Conservation (phyloP, 2,888 invertebrate species). For the Plebejus argus region DNA sequence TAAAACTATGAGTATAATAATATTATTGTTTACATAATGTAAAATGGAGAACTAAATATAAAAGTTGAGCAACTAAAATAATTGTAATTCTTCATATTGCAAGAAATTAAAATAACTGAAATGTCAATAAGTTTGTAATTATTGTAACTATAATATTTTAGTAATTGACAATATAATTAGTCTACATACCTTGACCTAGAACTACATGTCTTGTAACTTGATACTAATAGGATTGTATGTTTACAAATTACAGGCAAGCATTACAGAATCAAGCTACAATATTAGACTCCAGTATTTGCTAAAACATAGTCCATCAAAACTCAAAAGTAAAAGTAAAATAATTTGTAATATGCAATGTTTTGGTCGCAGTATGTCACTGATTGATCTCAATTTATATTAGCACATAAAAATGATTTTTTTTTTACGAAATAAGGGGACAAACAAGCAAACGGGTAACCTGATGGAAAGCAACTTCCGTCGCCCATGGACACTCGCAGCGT, state of each 20-base stretch:
- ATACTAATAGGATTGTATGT: not conserved
- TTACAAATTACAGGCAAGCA: not conserved
- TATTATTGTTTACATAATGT: conserved; percentile 25
- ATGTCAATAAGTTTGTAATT: not conserved
- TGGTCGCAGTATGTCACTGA: too few species aligned
- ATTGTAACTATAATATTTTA: not conserved
- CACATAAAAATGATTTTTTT: not conserved
- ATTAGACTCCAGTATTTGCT: not conserved
- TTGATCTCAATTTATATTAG: not conserved
- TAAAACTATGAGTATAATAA: conserved; percentile 26
- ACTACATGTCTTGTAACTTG: not conserved
- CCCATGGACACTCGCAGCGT: too few species aligned
- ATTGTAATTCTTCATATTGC: not conserved
- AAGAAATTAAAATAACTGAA: not conserved
- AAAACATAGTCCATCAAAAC: not conserved
- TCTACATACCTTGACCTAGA: not conserved
- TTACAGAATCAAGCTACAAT: not conserved
- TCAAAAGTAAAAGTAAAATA: too few species aligned
- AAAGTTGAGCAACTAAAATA: conserved; percentile 8
- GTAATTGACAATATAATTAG: conserved; percentile 2
- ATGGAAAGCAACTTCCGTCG: too few species aligned
- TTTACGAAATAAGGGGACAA: too few species aligned
- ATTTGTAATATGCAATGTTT: not conserved
- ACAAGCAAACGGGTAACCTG: too few species aligned
- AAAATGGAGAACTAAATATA: not conserved